Conservation (phyloP, 2,113 vertebrate species). For the Craseonycteris thonglongyai region DNA sequence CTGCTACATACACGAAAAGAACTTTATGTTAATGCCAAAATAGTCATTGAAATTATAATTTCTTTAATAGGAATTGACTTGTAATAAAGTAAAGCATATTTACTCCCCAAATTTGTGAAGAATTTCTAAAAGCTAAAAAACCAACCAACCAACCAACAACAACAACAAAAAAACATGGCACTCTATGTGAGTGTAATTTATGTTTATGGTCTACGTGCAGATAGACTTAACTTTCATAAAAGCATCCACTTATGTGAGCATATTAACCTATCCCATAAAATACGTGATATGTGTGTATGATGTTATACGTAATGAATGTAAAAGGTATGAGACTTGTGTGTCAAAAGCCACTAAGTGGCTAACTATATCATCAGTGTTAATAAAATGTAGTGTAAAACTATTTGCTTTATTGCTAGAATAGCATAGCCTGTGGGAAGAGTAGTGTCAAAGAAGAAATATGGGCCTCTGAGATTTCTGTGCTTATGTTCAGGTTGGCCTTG, state of each 20-base stretch:
- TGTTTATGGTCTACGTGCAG: neutral
- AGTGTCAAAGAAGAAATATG: neutral
- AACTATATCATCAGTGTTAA: neutral
- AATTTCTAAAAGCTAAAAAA: neutral
- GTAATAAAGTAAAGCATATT: neutral
- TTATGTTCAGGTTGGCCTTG: neutral
- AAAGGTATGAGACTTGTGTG: neutral
- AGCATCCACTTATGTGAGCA: neutral
- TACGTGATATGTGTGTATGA: neutral
- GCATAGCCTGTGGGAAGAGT: neutral
- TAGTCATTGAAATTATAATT: neutral
- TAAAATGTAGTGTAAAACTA: neutral
- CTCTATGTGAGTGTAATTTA: neutral
- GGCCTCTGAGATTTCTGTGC: neutral
- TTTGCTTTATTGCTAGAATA: slow-evolving; percentile 34
- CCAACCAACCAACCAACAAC: no score
- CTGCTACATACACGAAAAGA: neutral
- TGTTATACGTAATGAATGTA: neutral
- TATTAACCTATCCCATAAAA: neutral
- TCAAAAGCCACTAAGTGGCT: neutral
- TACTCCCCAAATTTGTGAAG: neutral
- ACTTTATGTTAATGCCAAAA: neutral
- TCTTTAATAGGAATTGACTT: neutral
- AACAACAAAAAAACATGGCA: neutral
- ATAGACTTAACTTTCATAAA: neutral